These are phyloP conservation scores for Aphaenogaster ashmeadi DNA, from an alignment of 1,140 invertebrate species.

Conservation along the genomic window DNA sequence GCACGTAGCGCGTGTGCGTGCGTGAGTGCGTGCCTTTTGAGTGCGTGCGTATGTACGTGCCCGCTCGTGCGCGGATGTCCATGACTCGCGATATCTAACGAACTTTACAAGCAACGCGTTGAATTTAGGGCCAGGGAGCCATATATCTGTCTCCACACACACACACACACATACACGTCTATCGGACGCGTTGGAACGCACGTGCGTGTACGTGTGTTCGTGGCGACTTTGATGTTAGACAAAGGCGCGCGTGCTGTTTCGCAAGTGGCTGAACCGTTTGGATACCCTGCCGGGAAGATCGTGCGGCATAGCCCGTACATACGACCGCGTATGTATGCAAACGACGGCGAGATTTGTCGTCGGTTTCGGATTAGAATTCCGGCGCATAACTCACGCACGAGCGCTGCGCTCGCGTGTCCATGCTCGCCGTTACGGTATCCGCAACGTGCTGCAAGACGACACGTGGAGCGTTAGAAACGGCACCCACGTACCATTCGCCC, in stretches of 20 bases:
- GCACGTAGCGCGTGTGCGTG: constrained; percentile 2
- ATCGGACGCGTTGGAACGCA: background rate
- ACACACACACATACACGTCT: background rate
- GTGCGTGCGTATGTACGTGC: background rate
- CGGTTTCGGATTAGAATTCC: constrained; percentile 36
- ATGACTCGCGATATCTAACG: constrained; percentile 45
- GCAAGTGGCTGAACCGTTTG: background rate
- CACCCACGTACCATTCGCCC: constrained; percentile 48
- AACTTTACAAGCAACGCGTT: constrained; percentile 23
- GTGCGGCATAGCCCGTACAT: background rate
- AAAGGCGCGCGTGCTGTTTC: constrained; percentile 35
- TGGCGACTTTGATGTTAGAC: background rate
- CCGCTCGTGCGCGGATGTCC: constrained; percentile 7
- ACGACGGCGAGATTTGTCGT: background rate
- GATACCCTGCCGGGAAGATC: background rate
- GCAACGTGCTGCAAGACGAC: constrained; percentile 53
- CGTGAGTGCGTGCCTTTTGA: background rate
- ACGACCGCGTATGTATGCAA: background rate
- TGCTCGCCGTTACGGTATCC: constrained; percentile 40
- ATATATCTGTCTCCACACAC: background rate
- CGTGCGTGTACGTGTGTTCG: background rate
- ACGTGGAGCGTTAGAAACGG: constrained; percentile 71
- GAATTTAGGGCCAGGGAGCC: constrained; percentile 8
- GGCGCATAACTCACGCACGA: constrained; percentile 26
- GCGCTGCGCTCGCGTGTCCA: background rate